Conservation (phyloP, 2,797 vertebrate genomes). For the Sebastes itinus region DNA sequence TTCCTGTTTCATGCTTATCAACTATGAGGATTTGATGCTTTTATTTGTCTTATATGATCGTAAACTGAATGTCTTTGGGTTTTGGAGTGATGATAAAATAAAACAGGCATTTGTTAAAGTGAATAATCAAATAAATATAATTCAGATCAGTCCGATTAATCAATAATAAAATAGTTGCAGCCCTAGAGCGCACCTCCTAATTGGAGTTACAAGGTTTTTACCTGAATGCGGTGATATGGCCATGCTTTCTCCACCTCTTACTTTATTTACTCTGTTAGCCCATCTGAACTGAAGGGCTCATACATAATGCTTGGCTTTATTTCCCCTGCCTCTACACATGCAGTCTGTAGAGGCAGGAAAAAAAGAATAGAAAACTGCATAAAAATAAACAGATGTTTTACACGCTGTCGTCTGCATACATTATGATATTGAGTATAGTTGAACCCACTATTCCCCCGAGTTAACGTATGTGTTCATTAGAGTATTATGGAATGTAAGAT, state of each 20-base stretch:
- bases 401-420: conserved; percentile 59
- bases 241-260: neutral
- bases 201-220: neutral
- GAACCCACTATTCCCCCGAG: neutral
- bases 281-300: conserved; percentile 21
- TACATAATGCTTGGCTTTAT: conserved; percentile 50
- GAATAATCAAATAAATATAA: neutral
- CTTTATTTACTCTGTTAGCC: conserved; percentile 20
- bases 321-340: conserved; percentile 14
- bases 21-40: neutral
- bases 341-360: neutral
- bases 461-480: conserved; percentile 39
- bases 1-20: neutral
- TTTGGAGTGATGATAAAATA: neutral
- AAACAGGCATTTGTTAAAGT: neutral
- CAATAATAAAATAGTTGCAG: neutral
- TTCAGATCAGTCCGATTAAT: neutral
- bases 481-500: conserved; percentile 22
- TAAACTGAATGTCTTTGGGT: neutral
- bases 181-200: neutral
- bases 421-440: neutral
- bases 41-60: neutral
- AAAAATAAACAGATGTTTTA: conserved; percentile 37
- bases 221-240: neutral
- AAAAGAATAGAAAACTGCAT: conserved; percentile 15